Conservation (phyloP, 2,888 invertebrate genomes). For the Caenorhabditis wallacei region DNA sequence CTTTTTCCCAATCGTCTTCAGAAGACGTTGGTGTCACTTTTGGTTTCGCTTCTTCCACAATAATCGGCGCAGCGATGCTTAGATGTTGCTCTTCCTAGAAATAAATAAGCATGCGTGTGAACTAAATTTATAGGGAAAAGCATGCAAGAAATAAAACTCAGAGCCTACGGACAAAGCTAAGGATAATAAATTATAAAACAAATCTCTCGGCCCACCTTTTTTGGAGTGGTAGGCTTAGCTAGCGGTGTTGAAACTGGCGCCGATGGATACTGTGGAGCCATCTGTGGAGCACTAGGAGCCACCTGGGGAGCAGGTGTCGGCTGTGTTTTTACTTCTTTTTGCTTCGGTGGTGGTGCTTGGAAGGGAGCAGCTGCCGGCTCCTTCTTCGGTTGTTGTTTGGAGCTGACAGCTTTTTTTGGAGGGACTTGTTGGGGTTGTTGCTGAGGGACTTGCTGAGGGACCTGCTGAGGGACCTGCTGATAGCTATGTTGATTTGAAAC, state of each 20-base stretch:
- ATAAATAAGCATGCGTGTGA: conserved; percentile 46
- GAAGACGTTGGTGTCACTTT: conserved; percentile 64
- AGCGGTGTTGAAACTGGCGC: conserved; percentile 28
- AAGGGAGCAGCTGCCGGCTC: neutral
- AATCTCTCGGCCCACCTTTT: conserved; percentile 5
- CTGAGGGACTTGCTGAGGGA: conserved; percentile 7
- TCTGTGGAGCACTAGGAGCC: neutral
- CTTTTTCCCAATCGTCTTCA: conserved; percentile 67
- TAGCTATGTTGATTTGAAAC: conserved; percentile 17
- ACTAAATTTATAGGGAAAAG: conserved; percentile 19
- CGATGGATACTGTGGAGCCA: neutral
- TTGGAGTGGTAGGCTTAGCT: neutral
- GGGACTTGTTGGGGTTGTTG: conserved; percentile 5
- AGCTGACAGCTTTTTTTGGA: too few species aligned
- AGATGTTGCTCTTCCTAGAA: conserved; percentile 54
- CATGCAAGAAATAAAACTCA: conserved; percentile 17
- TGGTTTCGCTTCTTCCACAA: conserved; percentile 5
- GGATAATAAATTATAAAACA: neutral
- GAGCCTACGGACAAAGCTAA: neutral
- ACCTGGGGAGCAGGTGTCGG: too few species aligned
- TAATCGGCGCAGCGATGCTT: conserved; percentile 10
- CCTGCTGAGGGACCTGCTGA: conserved; percentile 14
- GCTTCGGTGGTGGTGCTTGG: neutral
- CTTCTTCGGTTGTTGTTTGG: neutral
- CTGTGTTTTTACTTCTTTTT: neutral